Evolutionary conservation across 2,888 invertebrate genomes (phyloP).

Genomic region (Tenthredo notha): DNA sequence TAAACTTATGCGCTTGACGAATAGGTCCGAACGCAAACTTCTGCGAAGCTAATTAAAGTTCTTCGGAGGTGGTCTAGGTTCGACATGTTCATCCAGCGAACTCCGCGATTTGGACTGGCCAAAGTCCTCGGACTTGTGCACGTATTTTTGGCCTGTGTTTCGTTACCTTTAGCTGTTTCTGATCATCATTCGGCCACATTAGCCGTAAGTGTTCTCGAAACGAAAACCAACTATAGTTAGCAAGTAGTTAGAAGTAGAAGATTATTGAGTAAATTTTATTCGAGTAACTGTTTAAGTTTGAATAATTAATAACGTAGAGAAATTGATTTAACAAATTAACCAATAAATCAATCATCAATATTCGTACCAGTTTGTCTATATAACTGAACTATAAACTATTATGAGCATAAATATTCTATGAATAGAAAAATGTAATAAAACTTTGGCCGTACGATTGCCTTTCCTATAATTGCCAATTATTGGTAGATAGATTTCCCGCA

Average conservation of each 20-base stretch:
- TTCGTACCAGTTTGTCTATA: background rate
- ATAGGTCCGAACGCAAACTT: slow-evolving; percentile 4
- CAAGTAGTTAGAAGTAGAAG: background rate
- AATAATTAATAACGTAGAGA: background rate
- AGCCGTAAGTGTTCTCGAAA: slow-evolving; percentile 23
- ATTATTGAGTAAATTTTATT: background rate
- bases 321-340: background rate
- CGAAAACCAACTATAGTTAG: background rate
- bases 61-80: background rate
- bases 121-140: background rate
- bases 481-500: background rate
- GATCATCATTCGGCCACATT: background rate
- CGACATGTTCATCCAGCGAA: slow-evolving; percentile 28
- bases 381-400: background rate
- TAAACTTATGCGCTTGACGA: slow-evolving; percentile 17
- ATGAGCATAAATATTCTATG: background rate
- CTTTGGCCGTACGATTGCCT: background rate
- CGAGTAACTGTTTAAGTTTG: background rate
- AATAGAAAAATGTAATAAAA: slow-evolving; percentile 5
- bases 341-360: background rate
- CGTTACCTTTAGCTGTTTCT: background rate
- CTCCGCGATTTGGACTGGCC: background rate
- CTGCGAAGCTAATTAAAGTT: background rate
- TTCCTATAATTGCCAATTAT: background rate
- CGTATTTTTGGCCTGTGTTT: slow-evolving; percentile 9